Conservation (phyloP, 2,113 vertebrate species). For the Megalops atlanticus region DNA sequence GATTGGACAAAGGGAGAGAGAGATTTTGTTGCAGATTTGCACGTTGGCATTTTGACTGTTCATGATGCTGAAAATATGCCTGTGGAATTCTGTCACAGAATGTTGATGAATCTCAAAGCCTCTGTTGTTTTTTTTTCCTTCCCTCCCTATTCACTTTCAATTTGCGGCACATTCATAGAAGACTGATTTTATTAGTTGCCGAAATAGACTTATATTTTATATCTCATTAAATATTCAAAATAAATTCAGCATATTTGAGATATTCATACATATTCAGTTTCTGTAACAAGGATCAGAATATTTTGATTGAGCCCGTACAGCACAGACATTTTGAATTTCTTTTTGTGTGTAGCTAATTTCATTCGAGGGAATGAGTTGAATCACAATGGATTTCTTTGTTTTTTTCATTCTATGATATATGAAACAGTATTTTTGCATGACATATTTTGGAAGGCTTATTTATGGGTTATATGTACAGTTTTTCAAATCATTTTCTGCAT, state of each 20-base stretch:
- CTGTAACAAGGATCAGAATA: conserved; percentile 77
- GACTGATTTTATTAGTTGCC: conserved; percentile 79
- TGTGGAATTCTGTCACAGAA: conserved; percentile 69
- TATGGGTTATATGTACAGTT: conserved; percentile 30
- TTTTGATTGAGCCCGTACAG: conserved; percentile 77
- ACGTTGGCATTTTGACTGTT: conserved; percentile 71
- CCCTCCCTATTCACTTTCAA: conserved; percentile 62
- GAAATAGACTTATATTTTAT: conserved; percentile 81
- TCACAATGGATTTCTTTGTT: conserved; percentile 77
- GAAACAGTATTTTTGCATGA: conserved; percentile 52
- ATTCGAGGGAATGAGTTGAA: conserved; percentile 74
- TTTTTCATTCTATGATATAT: conserved; percentile 60
- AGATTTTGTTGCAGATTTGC: conserved; percentile 51
- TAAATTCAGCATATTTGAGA: conserved; percentile 81
- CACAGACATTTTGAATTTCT: conserved; percentile 73
- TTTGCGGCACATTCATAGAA: conserved; percentile 73
- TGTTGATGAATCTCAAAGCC: conserved; percentile 72
- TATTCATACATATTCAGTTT: conserved; percentile 80
- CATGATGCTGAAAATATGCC: conserved; percentile 66
- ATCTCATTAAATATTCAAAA: conserved; percentile 83
- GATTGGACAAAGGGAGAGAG: conserved; percentile 65
- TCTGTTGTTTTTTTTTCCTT: conserved; percentile 59
- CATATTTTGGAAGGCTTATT: conserved; percentile 15
- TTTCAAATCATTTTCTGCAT: conserved; percentile 17
- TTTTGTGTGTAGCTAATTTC: conserved; percentile 74